Base-by-base conservation (phyloP, 2,888 invertebrate species). In the Pasiphila rectangulata region DNA sequence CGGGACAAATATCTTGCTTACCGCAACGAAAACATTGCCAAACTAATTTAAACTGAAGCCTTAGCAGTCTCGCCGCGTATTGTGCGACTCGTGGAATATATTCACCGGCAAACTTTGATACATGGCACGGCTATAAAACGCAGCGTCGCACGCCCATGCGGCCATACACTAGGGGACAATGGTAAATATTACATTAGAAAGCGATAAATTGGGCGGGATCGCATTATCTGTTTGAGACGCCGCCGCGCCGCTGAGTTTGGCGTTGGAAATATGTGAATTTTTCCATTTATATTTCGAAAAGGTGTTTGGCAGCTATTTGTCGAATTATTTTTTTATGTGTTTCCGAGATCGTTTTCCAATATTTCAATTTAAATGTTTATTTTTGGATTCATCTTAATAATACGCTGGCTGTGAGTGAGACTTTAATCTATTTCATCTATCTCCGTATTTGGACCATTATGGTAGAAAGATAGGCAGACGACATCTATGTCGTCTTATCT, bases 41-140 rank as follows among this genome's bases (percentile, higher is more conserved):
- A 77, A 77, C 72, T 72, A 76, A 79, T 78, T 76, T 75, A 65
- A 72, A 70, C 12, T 71, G 68, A 77, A 77, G 66, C 76, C 79
- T 67, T 62, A 59, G 67, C 72, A 72, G 69, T 69, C 67, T 19
- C 53, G 52, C 6, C 40, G 40, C 48, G 56, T 51, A 51, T 51
- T 53, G 51, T 46, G 52, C 56, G 62, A 58, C 64, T 71, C 67
- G 67, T 64, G 72, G 69, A 5, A 19, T 32, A 69, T 73, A 74
- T 77, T 73, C 73, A 63, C 66, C 57, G 69, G 64, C 64, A 72
- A 83, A 83, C 74, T 83, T 83, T 84, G 83, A 83, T 83, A 82
- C 84, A 85, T 79, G 75, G 76, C 71, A 51, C 40, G 71, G 80
- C 80, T 69, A 82, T 84, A 84, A 85, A 84, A 84, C 76, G 83